Percentiles rank a stretch among this genome's conserved stretches.
Conservation (phyloP, 2,888 invertebrate genomes). For the Harpalus rubripes region DNA sequence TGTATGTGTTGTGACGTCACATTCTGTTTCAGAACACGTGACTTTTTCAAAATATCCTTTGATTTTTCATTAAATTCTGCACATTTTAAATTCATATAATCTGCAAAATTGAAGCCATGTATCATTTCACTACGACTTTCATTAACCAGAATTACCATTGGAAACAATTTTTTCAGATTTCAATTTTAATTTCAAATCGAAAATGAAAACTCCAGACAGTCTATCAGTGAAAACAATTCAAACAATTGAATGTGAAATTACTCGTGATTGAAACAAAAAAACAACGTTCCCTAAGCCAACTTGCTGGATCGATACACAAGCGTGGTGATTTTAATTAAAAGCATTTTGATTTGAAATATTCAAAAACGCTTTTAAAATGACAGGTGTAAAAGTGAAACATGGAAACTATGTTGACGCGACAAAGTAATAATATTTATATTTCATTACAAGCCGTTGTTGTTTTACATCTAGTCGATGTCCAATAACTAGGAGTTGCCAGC, state of each 20-base stretch:
- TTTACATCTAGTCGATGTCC: no score
- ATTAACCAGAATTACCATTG: neutral
- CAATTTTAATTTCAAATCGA: slow-evolving; percentile 37
- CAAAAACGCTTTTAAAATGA: slow-evolving; percentile 41
- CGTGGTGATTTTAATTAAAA: slow-evolving; percentile 27
- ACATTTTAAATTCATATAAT: neutral
- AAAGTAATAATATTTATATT: neutral
- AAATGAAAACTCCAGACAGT: slow-evolving; percentile 31
- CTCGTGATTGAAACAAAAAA: slow-evolving; percentile 49
- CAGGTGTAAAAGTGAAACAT: neutral
- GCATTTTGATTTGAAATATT: slow-evolving; percentile 42
- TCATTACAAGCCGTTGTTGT: neutral
- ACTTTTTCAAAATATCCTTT: no score
- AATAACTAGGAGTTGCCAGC: no score
- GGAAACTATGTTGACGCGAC: neutral
- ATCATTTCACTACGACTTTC: neutral
- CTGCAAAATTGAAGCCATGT: neutral
- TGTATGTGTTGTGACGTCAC: no score
- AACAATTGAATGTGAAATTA: slow-evolving; percentile 45
- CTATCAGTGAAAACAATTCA: slow-evolving; percentile 37
- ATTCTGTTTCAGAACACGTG: no score
- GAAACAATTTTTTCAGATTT: slow-evolving; percentile 29
- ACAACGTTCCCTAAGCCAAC: slow-evolving; percentile 32
- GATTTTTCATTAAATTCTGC: no score
- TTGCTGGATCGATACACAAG: slow-evolving; percentile 35